Evolutionary conservation across 2,113 vertebrate genomes (phyloP), one percentile per base, ranked within the genome.

Genomic region (Austrofundulus limnaeus): DNA sequence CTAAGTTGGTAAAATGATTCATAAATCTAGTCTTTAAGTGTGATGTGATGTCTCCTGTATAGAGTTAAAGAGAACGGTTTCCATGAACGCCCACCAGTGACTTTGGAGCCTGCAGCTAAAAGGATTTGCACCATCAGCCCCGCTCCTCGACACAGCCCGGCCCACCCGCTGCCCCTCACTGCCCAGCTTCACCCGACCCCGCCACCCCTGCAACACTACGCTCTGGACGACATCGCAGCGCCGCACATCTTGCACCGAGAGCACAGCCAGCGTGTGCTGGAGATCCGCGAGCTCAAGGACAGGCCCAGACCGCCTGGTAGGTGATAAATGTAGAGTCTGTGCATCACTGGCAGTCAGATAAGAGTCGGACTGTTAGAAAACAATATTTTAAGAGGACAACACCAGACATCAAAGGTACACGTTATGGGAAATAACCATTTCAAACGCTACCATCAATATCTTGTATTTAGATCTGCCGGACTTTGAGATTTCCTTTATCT

Each of bases 81-180:
- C 87, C 92, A 92, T 0, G 97, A 99, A 70, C 95, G 96, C 51
- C 96, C 96, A 0, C 52, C 94, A 0, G 72, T 93, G 37, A 87
- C 94, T 0, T 72, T 96, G 12, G 97, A 98, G 82, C 96, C 97
- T 1, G 93, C 96, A 0, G 92, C 95, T 46, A 98, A 99, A 77
- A 90, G 97, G 39, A 96, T 98, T 53, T 99, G 97, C 90, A 99
- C 97, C 87, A 98, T 98, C 86, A 99, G 97, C 88, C 97, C 97
- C 0, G 96, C 97, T 11, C 97, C 97, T 16, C 90, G 97, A 43
- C 97, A 98, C 88, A 99, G 97, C 85, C 97, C 97, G 8, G 96
- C 95, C 61, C 94, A 97, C 61, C 93, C 93, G 13, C 79, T 97
- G 61, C 95, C 96, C 66, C 81, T 95, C 1, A 93, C 85, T 0